These are phyloP conservation scores for Rhynchophorus ferrugineus DNA, from an alignment of 1,140 invertebrate genomes.

Conservation along the genomic window DNA sequence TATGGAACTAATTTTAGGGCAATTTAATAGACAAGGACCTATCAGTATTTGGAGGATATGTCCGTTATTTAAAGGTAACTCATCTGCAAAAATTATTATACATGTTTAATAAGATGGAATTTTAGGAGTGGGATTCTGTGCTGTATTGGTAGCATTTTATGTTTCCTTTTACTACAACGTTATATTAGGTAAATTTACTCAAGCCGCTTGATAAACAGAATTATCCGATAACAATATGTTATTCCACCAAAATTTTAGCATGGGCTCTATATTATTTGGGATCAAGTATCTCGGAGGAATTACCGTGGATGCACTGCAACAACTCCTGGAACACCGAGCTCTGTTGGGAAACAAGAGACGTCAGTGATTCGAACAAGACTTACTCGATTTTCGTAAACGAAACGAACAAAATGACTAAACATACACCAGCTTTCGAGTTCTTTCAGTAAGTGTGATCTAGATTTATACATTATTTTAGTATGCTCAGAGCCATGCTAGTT, in stretches of 20 bases:
- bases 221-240: no score
- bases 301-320: conserved; percentile 79
- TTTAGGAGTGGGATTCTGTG: conserved; percentile 82
- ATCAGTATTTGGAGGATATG: conserved; percentile 77
- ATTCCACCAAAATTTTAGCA: no score
- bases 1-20: conserved; percentile 76
- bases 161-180: conserved; percentile 92
- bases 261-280: conserved; percentile 82
- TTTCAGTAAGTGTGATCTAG: conserved; percentile 45
- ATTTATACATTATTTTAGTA: neutral
- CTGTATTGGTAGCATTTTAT: conserved; percentile 83
- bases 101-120: conserved; percentile 14
- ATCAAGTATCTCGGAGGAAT: conserved; percentile 54
- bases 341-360: conserved; percentile 51
- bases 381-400: conserved; percentile 18
- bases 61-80: conserved; percentile 79
- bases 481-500: no score
- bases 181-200: conserved; percentile 59
- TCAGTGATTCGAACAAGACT: conserved; percentile 14
- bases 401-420: conserved; percentile 40
- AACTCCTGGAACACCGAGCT: conserved; percentile 74
- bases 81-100: neutral
- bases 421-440: conserved; percentile 60
- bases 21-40: conserved; percentile 72
- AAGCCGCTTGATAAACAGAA: neutral